Evolutionary conservation across 2,797 vertebrate genomes (phyloP).

Genomic region (Saxicola maurus): DNA sequence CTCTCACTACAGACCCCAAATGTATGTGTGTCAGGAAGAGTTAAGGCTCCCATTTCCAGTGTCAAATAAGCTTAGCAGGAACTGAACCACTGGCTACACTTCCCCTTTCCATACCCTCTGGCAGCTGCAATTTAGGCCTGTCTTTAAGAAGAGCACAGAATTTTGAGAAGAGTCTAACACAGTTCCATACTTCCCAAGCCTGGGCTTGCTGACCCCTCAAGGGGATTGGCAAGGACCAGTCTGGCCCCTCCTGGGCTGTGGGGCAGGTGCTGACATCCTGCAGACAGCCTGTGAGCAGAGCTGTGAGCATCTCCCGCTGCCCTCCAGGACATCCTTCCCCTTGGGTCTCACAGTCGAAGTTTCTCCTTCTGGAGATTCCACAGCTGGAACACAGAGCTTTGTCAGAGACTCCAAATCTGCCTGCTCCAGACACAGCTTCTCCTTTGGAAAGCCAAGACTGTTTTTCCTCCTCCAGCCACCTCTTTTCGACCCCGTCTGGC

Average conservation of each 20-base stretch:
- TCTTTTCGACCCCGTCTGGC: neutral
- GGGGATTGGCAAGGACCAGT: neutral
- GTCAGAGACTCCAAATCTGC: neutral
- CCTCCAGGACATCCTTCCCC: accelerated
- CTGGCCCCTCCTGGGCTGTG: neutral
- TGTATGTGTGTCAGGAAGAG: neutral
- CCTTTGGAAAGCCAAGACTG: neutral
- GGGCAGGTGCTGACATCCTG: accelerated
- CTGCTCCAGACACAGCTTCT: neutral
- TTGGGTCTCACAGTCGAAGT: accelerated
- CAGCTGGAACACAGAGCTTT: neutral
- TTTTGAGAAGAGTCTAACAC: neutral
- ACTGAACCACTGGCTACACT: neutral
- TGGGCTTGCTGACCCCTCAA: neutral
- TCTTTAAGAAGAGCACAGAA: neutral
- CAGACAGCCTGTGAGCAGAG: neutral
- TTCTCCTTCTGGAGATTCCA: neutral
- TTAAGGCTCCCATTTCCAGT: neutral
- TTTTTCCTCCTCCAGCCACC: neutral
- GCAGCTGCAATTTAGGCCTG: neutral
- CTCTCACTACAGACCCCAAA: neutral
- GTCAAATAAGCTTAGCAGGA: neutral
- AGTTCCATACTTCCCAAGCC: neutral
- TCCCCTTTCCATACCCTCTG: neutral
- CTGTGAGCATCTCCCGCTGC: accelerated